These are phyloP conservation scores for Myoxocephalus aenaeus DNA, from an alignment of 2,797 vertebrate genomes.

Conservation along the genomic window DNA sequence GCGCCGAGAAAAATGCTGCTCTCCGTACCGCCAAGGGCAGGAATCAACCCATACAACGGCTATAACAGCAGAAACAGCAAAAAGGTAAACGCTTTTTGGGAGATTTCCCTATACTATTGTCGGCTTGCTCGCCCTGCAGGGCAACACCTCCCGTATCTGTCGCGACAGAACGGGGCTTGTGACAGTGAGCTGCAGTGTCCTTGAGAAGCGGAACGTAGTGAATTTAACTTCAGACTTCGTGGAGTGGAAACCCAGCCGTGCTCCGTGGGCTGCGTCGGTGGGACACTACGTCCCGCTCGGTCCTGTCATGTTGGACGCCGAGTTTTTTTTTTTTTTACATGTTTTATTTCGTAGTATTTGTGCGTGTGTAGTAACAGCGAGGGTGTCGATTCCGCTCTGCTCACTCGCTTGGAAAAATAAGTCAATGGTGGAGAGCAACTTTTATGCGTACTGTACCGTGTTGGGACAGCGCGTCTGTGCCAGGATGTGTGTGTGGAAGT, in stretches of 20 bases:
- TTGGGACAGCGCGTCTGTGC: conserved; percentile 65
- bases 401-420: conserved; percentile 61
- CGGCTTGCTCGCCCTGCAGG: conserved; percentile 46
- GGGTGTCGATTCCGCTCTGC: conserved; percentile 63
- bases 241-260: conserved; percentile 49
- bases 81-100: conserved; percentile 86
- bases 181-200: conserved; percentile 86
- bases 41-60: conserved; percentile 92
- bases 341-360: conserved; percentile 36
- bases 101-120: conserved; percentile 5
- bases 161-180: conserved; percentile 48
- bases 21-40: conserved; percentile 94
- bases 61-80: conserved; percentile 93
- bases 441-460: conserved; percentile 62
- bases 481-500: conserved; percentile 68
- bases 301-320: conserved; percentile 62
- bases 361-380: conserved; percentile 16
- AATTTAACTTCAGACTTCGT: conserved; percentile 70
- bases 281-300: conserved; percentile 33
- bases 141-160: conserved; percentile 56
- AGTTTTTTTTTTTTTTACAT: conserved; percentile 56
- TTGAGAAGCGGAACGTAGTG: conserved; percentile 78
- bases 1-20: conserved; percentile 94
- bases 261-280: conserved; percentile 17
- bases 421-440: conserved; percentile 76